phyloP scores from a whole-genome alignment of 2,888 invertebrate genomes.

The Ormia ochracea region DNA sequence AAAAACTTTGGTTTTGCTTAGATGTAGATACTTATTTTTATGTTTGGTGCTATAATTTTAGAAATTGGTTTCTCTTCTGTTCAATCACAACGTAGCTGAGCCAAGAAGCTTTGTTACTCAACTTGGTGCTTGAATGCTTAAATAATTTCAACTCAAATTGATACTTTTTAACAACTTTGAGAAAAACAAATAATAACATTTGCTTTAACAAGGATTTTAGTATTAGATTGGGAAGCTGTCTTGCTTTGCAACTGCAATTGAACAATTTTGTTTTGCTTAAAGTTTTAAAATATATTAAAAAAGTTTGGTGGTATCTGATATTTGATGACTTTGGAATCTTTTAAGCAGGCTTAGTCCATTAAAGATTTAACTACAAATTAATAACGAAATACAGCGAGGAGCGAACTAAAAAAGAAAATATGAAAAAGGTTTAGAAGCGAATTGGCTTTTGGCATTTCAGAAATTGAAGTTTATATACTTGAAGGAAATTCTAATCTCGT shows the following conservation, averaged over 20 bases:
- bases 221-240: neutral
- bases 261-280: slow-evolving; percentile 15
- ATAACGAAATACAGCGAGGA: neutral
- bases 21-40: neutral
- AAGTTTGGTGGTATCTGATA: slow-evolving; percentile 48
- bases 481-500: too few relatives aligned
- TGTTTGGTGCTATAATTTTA: neutral
- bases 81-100: slow-evolving; percentile 19
- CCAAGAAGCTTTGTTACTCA: slow-evolving; percentile 2
- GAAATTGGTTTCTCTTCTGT: neutral
- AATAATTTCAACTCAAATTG: slow-evolving; percentile 46
- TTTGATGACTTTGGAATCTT: slow-evolving; percentile 64
- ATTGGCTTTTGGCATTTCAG: slow-evolving; percentile 1
- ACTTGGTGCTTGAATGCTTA: slow-evolving; percentile 25
- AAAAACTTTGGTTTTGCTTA: neutral
- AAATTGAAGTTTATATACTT: neutral
- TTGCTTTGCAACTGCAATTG: slow-evolving; percentile 32
- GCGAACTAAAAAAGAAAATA: slow-evolving; percentile 23
- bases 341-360: slow-evolving; percentile 66
- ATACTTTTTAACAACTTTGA: slow-evolving; percentile 39
- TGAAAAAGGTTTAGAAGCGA: slow-evolving; percentile 16
- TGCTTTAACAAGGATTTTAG: neutral
- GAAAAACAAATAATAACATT: neutral
- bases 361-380: slow-evolving; percentile 60
- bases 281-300: slow-evolving; percentile 20